Conservation (phyloP, 2,113 vertebrate species). For the Corythaeola cristata region DNA sequence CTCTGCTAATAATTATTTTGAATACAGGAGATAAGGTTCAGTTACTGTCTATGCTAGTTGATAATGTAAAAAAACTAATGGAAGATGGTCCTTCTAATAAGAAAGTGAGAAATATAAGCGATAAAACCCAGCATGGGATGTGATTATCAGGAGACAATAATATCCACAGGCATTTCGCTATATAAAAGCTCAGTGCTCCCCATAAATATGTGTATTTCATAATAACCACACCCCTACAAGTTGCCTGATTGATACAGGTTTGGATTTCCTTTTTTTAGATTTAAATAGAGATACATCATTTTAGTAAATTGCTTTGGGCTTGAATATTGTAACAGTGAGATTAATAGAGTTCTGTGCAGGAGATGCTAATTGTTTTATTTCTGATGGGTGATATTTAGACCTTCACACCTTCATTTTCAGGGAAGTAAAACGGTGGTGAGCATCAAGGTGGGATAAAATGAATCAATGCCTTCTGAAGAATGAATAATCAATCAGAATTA, state of each 20-base stretch:
- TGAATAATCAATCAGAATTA: neutral
- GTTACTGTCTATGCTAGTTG: constrained; percentile 32
- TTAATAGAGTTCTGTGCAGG: neutral
- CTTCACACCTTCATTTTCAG: constrained; percentile 1
- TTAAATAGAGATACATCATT: constrained; percentile 19
- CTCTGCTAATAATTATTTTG: constrained; percentile 38
- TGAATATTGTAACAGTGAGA: neutral
- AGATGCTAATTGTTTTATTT: neutral
- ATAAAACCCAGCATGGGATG: constrained; percentile 29
- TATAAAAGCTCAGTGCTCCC: neutral
- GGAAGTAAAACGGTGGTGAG: neutral
- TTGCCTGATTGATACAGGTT: neutral
- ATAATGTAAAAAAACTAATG: constrained; percentile 50
- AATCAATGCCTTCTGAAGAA: neutral
- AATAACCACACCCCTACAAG: constrained; percentile 32
- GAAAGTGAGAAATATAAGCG: constrained; percentile 46
- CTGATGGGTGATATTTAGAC: neutral
- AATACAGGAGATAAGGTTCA: constrained; percentile 30
- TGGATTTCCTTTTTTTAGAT: neutral
- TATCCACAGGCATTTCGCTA: constrained; percentile 1
- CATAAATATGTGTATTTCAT: constrained; percentile 2
- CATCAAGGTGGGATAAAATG: neutral
- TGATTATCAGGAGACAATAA: constrained; percentile 44
- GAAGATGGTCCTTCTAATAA: constrained; percentile 52
- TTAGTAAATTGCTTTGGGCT: constrained; percentile 31